A percentile compares a stretch with the other conserved stretches of the same genome.
phyloP scores from a whole-genome alignment of 1,140 invertebrate genomes.

The Leptonema lineaticorne region DNA sequence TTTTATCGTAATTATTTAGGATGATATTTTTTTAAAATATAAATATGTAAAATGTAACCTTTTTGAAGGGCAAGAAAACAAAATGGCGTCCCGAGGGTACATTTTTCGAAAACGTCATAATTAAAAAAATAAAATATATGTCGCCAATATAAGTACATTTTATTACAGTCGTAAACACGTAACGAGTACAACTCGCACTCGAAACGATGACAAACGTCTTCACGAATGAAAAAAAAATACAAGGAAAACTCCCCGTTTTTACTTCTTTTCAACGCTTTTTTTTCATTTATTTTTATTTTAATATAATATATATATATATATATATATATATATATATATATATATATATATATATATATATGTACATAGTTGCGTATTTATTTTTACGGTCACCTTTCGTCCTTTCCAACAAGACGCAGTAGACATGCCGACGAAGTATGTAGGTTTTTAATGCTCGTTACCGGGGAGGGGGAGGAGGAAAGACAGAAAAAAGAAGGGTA shows the following conservation, averaged over 20 bases:
- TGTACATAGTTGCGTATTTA: background rate
- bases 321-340: too few species aligned
- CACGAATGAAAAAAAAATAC: background rate
- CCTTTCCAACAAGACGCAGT: background rate
- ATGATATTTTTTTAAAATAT: too few species aligned
- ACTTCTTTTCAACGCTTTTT: too few species aligned
- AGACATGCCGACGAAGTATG: background rate
- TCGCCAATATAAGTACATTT: too few species aligned
- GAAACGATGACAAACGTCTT: background rate
- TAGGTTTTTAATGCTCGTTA: slow-evolving; percentile 17
- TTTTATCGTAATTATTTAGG: too few species aligned
- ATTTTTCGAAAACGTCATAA: background rate
- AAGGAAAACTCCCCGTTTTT: background rate
- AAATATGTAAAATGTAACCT: too few species aligned
- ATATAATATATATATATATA: too few species aligned
- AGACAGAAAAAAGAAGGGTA: background rate
- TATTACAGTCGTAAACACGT: background rate
- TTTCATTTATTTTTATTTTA: too few species aligned
- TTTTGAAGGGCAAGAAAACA: too few species aligned
- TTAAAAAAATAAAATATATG: too few species aligned
- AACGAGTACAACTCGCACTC: background rate
- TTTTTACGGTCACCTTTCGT: slow-evolving; percentile 13
- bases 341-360: too few species aligned
- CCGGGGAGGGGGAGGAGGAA: background rate
- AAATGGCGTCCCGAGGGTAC: too few species aligned